These are phyloP conservation scores for Heliconius himera DNA, from an alignment of 1,140 invertebrate genomes.

Conservation along the genomic window DNA sequence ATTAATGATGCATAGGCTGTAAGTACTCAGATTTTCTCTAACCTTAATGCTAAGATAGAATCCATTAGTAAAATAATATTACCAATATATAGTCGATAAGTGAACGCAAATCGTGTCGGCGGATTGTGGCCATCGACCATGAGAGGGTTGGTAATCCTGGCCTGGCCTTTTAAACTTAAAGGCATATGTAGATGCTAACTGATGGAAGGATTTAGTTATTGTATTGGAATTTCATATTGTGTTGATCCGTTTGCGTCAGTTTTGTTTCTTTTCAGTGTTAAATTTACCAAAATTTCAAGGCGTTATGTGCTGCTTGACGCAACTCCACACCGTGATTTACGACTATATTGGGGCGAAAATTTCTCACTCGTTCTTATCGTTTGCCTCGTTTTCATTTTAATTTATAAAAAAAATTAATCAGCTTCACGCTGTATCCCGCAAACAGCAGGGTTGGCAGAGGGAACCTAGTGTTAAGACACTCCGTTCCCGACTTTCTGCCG, in stretches of 20 bases:
- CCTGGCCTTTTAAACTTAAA: conserved; percentile 26
- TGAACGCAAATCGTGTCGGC: conserved; percentile 38
- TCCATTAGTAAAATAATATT: conserved; percentile 27
- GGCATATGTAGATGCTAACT: background rate
- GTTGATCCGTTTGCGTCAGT: background rate
- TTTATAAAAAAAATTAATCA: too few relatives aligned
- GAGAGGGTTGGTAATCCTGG: conserved; percentile 49
- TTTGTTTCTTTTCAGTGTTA: too few relatives aligned
- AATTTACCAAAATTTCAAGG: too few relatives aligned
- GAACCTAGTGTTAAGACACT: too few relatives aligned
- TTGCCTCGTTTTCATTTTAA: too few relatives aligned
- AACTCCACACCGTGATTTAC: background rate
- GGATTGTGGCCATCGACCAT: conserved; percentile 50
- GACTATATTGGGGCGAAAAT: too few relatives aligned
- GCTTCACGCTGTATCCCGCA: too few relatives aligned
- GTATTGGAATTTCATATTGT: background rate
- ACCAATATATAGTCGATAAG: conserved; percentile 32
- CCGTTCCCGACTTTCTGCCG: too few relatives aligned
- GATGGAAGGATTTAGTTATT: conserved; percentile 11
- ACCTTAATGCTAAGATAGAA: conserved; percentile 7
- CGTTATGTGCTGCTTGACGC: too few relatives aligned
- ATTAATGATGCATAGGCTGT: background rate
- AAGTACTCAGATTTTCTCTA: background rate
- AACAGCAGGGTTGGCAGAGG: too few relatives aligned
- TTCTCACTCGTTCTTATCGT: too few relatives aligned